Conservation (phyloP, 1,140 invertebrate genomes). For the Homalodisca vitripennis region DNA sequence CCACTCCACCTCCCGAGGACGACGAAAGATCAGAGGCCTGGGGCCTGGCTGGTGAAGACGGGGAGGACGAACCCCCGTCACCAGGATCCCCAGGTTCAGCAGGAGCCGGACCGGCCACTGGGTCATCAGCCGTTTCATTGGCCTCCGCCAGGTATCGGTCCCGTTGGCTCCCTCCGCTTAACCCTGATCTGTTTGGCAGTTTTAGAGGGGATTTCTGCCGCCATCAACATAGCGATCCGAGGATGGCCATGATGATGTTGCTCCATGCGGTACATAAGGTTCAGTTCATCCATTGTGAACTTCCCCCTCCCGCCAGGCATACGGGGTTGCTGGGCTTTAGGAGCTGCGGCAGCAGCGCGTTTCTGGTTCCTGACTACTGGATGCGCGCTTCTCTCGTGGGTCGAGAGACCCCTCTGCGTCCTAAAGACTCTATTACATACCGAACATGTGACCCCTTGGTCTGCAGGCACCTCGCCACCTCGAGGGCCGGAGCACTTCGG, state of each 20-base stretch:
- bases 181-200: constrained; percentile 1
- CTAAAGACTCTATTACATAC: background rate
- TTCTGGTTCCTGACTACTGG: background rate
- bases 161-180: background rate
- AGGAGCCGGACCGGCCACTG: background rate
- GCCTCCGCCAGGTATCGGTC: background rate
- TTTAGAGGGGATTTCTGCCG: background rate
- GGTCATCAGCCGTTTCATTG: background rate
- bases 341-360: background rate
- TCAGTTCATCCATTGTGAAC: background rate
- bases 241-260: background rate
- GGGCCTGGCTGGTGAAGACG: background rate
- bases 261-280: background rate
- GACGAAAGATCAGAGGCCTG: background rate
- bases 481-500: background rate
- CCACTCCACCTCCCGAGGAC: background rate
- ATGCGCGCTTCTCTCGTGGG: background rate
- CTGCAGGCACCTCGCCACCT: too few relatives aligned
- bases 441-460: background rate
- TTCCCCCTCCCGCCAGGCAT: background rate
- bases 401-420: background rate
- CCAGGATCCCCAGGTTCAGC: background rate
- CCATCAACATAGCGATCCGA: background rate
- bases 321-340: background rate
- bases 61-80: background rate